phyloP scores from a whole-genome alignment of 2,888 invertebrate species.

The Apotomis capreana region DNA sequence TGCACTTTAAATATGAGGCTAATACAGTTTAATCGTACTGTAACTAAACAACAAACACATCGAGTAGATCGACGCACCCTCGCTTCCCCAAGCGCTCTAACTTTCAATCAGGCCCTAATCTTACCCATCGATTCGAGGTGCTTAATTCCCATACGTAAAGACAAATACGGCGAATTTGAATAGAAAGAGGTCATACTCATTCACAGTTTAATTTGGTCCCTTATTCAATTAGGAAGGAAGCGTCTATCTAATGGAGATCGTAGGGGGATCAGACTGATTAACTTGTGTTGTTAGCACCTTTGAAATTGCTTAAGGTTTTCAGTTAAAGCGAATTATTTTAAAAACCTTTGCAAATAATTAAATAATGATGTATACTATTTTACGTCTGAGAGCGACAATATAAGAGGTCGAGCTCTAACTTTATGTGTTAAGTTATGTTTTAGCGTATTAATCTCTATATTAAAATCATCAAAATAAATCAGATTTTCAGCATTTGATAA shows the following conservation, averaged over 20 bases:
- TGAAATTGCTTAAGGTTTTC: constrained; percentile 51
- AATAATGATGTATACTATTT: too few species aligned
- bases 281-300: constrained; percentile 74
- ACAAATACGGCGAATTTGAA: constrained; percentile 73
- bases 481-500: too few species aligned
- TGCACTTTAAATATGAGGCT: background rate
- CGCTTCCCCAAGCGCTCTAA: constrained; percentile 43
- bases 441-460: too few species aligned
- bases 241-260: constrained; percentile 76
- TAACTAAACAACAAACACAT: constrained; percentile 30
- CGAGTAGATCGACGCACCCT: constrained; percentile 42
- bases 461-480: too few species aligned
- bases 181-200: constrained; percentile 78
- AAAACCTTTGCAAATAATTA: background rate
- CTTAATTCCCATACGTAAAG: constrained; percentile 57
- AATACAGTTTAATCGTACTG: constrained; percentile 18
- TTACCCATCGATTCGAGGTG: constrained; percentile 57
- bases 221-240: constrained; percentile 79
- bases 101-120: constrained; percentile 66
- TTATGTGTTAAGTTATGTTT: too few species aligned
- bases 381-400: too few species aligned
- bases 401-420: too few species aligned
- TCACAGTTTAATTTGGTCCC: constrained; percentile 77
- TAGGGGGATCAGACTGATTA: constrained; percentile 78
- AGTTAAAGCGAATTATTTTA: constrained; percentile 33